Conservation (phyloP, 2,113 vertebrate genomes). For the Aegotheles bennettii region DNA sequence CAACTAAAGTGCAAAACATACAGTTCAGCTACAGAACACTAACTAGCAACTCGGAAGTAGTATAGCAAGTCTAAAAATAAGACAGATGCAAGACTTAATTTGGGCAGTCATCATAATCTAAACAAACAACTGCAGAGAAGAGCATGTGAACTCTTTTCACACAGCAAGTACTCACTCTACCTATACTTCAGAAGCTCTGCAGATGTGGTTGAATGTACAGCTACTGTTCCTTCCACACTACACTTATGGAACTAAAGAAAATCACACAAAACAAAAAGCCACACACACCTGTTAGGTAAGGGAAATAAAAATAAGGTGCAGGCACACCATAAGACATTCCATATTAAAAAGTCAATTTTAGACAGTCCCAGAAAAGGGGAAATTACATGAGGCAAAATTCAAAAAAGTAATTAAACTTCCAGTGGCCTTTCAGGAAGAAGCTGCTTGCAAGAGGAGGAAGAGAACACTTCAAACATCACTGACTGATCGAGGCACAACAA, state of each 20-base stretch:
- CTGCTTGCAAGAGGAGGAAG: neutral
- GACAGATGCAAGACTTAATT: neutral
- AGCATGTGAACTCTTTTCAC: neutral
- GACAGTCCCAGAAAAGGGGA: neutral
- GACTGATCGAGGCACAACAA: neutral
- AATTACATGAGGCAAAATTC: neutral
- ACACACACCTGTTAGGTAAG: neutral
- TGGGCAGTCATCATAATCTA: neutral
- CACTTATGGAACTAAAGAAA: neutral
- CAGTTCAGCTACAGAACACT: neutral
- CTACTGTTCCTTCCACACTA: neutral
- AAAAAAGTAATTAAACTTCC: neutral
- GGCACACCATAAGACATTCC: neutral
- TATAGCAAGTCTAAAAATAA: neutral
- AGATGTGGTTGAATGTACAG: neutral
- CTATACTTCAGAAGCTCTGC: neutral
- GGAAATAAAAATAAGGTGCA: neutral
- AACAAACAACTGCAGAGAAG: neutral
- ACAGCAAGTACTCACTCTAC: neutral
- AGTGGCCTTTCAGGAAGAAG: neutral
- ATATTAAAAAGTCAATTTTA: neutral
- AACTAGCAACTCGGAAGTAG: neutral
- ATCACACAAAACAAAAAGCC: neutral
- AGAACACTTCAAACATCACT: neutral
- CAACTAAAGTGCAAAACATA: neutral